Base-by-base conservation (phyloP, 2,797 vertebrate species). In the Microhierax caerulescens region DNA sequence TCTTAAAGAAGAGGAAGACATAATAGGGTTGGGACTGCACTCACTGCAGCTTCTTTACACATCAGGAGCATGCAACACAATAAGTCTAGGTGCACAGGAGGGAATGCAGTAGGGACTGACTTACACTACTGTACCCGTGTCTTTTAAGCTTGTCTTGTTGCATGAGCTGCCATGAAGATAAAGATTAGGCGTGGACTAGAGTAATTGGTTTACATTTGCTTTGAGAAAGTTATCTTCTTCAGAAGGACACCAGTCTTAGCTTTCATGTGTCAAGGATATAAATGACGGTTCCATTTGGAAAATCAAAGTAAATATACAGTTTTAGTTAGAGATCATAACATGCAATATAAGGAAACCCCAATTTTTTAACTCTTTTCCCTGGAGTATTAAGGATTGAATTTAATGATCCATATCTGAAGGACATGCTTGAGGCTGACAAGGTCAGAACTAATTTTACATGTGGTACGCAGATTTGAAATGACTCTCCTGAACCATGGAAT, bases 391-490 rank as follows among this genome's bases (percentile, higher is more conserved):
- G 69, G 95, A 94, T 92, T 96, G 67, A 97, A 96, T 97, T 96
- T 96, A 97, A 94, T 89, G 93, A 97, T 95, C 90, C 89, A 76
- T 95, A 96, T 95, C 94, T 85, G 89, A 96, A 95, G 87, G 93
- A 93, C 78, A 90, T 70, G 45, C 57, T 90, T 89, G 59, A 95
- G 24, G 43, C 70, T 91, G 81, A 95, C 83, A 93, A 95, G 92
- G 90, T 97, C 93, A 98, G 51, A 95, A 96, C 69, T 74, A 94
- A 92, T 97, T 97, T 97, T 96, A 91, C 82, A 97, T 95, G 83
- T 96, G 88, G 65, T 85, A 94, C 64, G 91, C 95, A 97, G 95
- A 97, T 93, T 97, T 89, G 61, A 93, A 97, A 94, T 67, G 3
- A 88, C 85, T 95, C 45, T 95, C 36, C 45, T 94, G 74, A 97